A percentile compares a stretch with the other conserved stretches of the same genome.
phyloP scores from a whole-genome alignment of 2,113 vertebrate species.

The Lonchura striata region DNA sequence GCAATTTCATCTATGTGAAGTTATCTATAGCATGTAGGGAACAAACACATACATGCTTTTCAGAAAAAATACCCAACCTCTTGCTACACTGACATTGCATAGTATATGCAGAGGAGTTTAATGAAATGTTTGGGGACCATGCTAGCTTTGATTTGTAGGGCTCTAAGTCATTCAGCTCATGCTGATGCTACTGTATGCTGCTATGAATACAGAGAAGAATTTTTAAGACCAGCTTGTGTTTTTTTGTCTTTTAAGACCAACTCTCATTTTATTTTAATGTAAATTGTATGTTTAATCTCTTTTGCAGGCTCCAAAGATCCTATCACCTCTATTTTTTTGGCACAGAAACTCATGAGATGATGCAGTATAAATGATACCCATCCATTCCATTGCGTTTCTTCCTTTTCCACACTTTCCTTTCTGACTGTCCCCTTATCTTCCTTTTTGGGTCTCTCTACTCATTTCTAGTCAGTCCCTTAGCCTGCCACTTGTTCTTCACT shows the following conservation, averaged over 20 bases:
- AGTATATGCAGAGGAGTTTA: neutral
- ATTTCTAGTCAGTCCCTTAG: neutral
- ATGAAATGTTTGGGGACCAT: neutral
- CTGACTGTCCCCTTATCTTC: neutral
- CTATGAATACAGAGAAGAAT: neutral
- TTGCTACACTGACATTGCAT: neutral
- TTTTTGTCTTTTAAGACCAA: no score
- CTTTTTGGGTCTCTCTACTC: neutral
- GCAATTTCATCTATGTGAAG: neutral
- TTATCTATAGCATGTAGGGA: neutral
- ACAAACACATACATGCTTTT: neutral
- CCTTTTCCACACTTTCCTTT: neutral
- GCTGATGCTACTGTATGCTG: neutral
- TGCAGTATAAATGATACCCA: neutral
- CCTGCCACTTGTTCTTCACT: neutral
- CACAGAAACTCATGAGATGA: neutral
- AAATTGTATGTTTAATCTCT: neutral
- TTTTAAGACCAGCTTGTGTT: neutral
- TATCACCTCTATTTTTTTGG: neutral
- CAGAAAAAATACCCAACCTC: neutral
- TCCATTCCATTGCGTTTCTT: neutral
- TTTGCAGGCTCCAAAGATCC: neutral
- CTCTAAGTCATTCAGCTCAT: neutral
- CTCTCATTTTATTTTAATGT: neutral
- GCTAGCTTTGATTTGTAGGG: constrained; percentile 1